Percentiles rank a stretch among this genome's conserved stretches.
These are phyloP conservation scores for Phodopus roborovskii DNA, from an alignment of 2,113 vertebrate species.

Conservation along the genomic window DNA sequence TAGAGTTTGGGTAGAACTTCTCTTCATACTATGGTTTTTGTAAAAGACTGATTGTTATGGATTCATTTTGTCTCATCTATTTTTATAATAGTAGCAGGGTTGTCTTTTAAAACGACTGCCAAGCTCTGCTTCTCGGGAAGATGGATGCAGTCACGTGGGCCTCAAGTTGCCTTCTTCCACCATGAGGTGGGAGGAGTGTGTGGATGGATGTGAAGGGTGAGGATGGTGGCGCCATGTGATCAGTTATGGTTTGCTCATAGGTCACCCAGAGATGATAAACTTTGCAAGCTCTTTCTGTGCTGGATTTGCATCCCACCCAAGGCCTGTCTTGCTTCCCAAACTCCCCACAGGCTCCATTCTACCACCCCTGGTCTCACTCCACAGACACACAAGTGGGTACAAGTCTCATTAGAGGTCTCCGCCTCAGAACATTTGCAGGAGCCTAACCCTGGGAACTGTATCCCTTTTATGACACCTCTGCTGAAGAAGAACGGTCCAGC, in stretches of 20 bases:
- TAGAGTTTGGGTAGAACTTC: constrained; percentile 84
- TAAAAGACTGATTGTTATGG: constrained; percentile 74
- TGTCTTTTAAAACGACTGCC: constrained; percentile 78
- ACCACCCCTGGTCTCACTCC: neutral
- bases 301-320: constrained; percentile 46
- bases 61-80: constrained; percentile 67
- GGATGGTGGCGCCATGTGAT: neutral
- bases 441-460: neutral
- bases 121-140: constrained; percentile 72
- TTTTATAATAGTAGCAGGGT: constrained; percentile 82
- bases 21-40: constrained; percentile 76
- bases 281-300: constrained; percentile 60
- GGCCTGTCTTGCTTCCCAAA: neutral
- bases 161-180: neutral
- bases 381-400: neutral
- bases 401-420: neutral
- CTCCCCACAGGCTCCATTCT: neutral
- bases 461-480: neutral
- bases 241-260: neutral
- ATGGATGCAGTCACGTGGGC: neutral
- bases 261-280: neutral
- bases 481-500: neutral
- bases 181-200: neutral
- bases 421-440: neutral
- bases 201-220: rapidly evolving